phyloP scores from a whole-genome alignment of 2,797 vertebrate species.

The Calcarius lapponicus region DNA sequence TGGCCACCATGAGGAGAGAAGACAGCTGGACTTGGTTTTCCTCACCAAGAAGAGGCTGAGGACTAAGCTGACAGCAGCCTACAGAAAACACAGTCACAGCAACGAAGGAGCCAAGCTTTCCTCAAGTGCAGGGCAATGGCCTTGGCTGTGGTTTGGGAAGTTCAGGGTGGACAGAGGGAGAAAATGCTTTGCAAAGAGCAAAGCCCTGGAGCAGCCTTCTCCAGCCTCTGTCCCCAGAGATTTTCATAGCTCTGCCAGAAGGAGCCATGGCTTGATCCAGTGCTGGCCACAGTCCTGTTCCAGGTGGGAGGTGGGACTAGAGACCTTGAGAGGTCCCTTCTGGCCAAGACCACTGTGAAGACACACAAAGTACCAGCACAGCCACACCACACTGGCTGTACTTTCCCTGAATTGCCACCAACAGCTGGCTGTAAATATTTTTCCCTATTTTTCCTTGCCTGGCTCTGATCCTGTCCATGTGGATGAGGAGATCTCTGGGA shows the following conservation, averaged over 20 bases:
- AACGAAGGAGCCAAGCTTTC: background rate
- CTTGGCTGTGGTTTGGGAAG: background rate
- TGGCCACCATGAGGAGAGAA: background rate
- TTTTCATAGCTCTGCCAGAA: background rate
- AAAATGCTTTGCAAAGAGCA: background rate
- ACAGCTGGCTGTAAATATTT: background rate
- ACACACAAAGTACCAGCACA: background rate
- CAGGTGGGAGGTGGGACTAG: background rate
- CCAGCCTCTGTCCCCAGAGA: background rate
- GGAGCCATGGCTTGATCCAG: background rate
- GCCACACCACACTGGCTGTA: background rate
- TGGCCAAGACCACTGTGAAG: background rate
- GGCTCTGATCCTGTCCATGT: rapidly evolving
- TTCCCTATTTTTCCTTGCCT: background rate
- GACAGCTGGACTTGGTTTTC: background rate
- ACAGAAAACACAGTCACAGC: background rate
- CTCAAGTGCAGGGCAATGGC: background rate
- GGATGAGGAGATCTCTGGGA: background rate
- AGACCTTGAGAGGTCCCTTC: background rate
- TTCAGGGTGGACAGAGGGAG: background rate
- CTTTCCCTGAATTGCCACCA: background rate
- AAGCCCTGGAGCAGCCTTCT: background rate
- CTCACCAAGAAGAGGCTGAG: background rate
- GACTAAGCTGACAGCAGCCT: background rate
- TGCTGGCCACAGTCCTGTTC: background rate